Evolutionary conservation across 2,888 invertebrate genomes (phyloP).

Genomic region (Cistogaster globosa): DNA sequence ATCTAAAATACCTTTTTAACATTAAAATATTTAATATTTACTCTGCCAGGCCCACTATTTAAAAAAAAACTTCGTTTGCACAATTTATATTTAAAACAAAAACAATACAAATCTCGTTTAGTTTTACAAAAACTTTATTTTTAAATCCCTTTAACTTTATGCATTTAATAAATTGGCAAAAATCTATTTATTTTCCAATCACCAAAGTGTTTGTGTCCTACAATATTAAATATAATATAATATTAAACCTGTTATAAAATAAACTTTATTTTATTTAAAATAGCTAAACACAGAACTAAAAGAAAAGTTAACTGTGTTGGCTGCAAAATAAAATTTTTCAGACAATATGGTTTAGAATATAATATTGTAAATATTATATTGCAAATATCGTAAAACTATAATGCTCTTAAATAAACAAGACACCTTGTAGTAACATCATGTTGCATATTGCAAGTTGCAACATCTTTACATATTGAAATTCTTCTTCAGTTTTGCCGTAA

Average conservation of each 20-base stretch:
- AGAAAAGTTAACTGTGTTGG: constrained; percentile 23
- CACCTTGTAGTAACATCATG: constrained; percentile 40
- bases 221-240: constrained; percentile 1
- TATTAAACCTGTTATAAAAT: constrained; percentile 40
- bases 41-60: too few species aligned
- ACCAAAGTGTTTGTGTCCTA: constrained; percentile 21
- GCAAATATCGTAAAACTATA: constrained; percentile 12
- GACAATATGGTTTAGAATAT: constrained; percentile 47
- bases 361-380: constrained; percentile 48
- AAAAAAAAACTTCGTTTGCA: too few species aligned
- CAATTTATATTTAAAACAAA: too few species aligned
- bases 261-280: constrained; percentile 37
- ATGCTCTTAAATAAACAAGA: constrained; percentile 48
- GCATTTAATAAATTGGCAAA: neutral
- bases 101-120: too few species aligned
- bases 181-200: constrained; percentile 11
- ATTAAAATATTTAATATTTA: too few species aligned
- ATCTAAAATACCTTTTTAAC: too few species aligned
- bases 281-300: constrained; percentile 12
- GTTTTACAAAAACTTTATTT: too few species aligned
- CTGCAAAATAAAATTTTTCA: constrained; percentile 50
- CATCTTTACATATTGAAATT: constrained; percentile 19
- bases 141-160: too few species aligned
- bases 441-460: constrained; percentile 54
- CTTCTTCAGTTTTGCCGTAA: constrained; percentile 10